Percentiles rank a stretch among this genome's conserved stretches.
Conservation (phyloP, 2,888 invertebrate species). For the Lamellibrachia satsuma region DNA sequence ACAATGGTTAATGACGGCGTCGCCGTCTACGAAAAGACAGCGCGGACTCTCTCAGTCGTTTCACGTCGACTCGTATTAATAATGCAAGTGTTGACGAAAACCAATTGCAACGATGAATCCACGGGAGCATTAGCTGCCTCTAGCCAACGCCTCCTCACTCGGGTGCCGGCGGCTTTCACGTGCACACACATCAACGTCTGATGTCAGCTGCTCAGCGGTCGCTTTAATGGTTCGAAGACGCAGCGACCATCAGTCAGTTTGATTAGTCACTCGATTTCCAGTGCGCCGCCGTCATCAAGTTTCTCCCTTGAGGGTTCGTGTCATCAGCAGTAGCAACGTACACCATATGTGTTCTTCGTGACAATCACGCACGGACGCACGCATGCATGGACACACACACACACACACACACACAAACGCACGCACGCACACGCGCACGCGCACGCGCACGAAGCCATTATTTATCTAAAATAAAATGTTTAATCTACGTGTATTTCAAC, state of each 20-base stretch:
- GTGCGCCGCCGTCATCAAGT: neutral
- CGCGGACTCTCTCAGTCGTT: neutral
- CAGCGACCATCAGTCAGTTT: neutral
- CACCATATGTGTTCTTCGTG: neutral
- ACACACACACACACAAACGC: neutral
- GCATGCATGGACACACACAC: neutral
- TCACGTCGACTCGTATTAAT: conserved; percentile 3
- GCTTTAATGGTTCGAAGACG: neutral
- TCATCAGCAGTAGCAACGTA: neutral
- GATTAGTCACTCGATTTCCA: neutral
- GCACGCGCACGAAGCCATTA: too few relatives aligned
- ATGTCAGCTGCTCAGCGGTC: neutral
- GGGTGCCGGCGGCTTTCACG: neutral
- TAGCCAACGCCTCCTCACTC: neutral
- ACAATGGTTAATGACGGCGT: neutral
- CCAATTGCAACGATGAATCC: neutral
- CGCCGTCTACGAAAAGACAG: neutral
- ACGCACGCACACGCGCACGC: too few relatives aligned
- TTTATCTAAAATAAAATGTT: too few relatives aligned
- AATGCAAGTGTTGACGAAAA: conserved; percentile 17
- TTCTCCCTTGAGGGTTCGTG: neutral
- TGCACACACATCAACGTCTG: neutral
- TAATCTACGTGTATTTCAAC: too few relatives aligned
- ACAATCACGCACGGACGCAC: neutral
- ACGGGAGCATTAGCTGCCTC: neutral